A percentile compares a stretch with the other conserved stretches of the same genome.
Evolutionary conservation across 2,797 vertebrate genomes (phyloP).

Genomic region (Meda fulgida): DNA sequence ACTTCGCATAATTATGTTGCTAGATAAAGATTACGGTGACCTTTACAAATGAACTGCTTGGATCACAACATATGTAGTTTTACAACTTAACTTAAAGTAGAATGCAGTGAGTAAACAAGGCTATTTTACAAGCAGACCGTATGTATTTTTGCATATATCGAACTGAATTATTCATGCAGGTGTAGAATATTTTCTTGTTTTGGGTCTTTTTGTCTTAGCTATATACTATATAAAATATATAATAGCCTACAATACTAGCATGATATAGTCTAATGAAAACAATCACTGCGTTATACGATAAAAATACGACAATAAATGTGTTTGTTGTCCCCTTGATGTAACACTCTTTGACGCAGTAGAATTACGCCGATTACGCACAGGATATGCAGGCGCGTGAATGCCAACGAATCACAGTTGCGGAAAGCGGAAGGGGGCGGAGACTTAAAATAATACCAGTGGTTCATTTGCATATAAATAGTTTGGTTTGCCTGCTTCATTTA

Average conservation of each 20-base stretch:
- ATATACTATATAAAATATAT: no score
- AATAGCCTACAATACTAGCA: neutral
- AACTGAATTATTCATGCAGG: neutral
- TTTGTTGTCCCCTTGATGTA: neutral
- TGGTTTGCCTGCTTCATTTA: neutral
- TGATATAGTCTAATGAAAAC: neutral
- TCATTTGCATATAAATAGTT: neutral
- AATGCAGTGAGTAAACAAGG: neutral
- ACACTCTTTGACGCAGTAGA: neutral
- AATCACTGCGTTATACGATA: neutral
- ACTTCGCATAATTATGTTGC: neutral
- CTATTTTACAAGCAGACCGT: neutral
- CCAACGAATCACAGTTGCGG: conserved; percentile 3
- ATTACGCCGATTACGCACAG: conserved; percentile 4
- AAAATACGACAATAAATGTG: neutral
- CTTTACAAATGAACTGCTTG: neutral
- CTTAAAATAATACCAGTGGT: neutral
- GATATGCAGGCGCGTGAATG: conserved; percentile 4
- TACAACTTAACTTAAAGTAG: neutral
- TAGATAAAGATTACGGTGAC: neutral
- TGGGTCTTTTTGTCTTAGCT: neutral
- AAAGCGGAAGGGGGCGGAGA: conserved; percentile 3
- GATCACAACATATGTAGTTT: neutral
- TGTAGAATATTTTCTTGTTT: neutral
- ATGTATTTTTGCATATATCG: neutral